Evolutionary conservation across 2,888 invertebrate genomes (phyloP), one percentile per base, ranked within the genome.

Genomic region (Clistopyga incitator): DNA sequence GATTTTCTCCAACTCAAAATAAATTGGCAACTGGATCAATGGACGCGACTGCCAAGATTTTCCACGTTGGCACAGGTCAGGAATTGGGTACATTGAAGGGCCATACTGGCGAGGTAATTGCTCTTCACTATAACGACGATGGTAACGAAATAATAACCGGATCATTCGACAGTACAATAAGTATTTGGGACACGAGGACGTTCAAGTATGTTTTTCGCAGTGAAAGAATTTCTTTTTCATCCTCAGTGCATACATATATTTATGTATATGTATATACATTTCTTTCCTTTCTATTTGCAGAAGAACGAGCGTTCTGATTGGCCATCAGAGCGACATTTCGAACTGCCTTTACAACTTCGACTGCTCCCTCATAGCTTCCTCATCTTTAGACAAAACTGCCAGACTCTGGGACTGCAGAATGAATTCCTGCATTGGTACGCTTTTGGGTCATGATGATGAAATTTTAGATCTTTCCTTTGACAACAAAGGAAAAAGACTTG

Each of bases 381-480:
- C 96, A 6, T 96, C 96, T 0, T 92, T 96, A 88, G 97, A 97
- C 90, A 95, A 95, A 88, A 96, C 96, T 34, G 96, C 95, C 15
- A 95, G 95, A 87, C 91, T 97, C 10, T 97, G 97, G 97, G 97
- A 97, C 91, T 91, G 95, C 0, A 93, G 96, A 23, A 94, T 93
- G 85, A 93, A 93, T 64, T 92, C 94, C 52, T 95, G 95, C 80
- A 92, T 96, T 6, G 94, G 95, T n/a, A 94, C 95, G 0, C 94
- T 96, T 0, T 93, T 94, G 0, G 95, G 94, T 0, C 96, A 96
- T 87, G 94, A 95, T 47, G 95, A 96, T 87, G 96, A 96, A 93
- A 96, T 97, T 20, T 91, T 97, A 68, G 97, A 97, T 90, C 94
- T 97, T 59, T 94, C 95, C 82, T 97, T 97, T 93, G 97, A 97